phyloP scores from a whole-genome alignment of 2,113 vertebrate species.

The Nanorana parkeri region DNA sequence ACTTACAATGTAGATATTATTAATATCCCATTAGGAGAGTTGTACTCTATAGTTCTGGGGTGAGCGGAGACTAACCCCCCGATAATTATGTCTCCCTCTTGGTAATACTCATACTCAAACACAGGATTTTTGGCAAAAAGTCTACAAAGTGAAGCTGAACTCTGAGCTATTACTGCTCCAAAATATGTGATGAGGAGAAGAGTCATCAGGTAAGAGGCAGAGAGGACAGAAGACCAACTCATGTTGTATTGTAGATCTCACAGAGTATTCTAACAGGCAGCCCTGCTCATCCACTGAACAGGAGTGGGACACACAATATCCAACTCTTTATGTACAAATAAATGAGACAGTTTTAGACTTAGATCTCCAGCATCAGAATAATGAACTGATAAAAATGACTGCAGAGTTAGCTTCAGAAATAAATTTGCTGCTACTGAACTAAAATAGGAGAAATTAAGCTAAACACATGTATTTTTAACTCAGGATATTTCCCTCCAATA shows the following conservation, averaged over 20 bases:
- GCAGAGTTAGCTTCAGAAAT: too few species aligned
- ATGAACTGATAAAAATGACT: too few species aligned
- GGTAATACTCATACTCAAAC: constrained; percentile 1
- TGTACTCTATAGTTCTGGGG: neutral
- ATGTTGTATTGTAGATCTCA: neutral
- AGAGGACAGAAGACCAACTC: neutral
- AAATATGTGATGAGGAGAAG: neutral
- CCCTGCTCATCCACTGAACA: neutral
- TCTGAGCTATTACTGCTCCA: neutral
- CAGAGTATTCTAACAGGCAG: neutral
- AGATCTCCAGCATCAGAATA: too few species aligned
- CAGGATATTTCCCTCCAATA: too few species aligned
- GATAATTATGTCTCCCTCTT: constrained; percentile 16
- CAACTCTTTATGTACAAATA: too few species aligned
- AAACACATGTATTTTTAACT: too few species aligned
- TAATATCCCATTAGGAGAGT: too few species aligned
- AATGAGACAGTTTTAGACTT: too few species aligned
- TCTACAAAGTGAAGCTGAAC: neutral
- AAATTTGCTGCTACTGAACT: too few species aligned
- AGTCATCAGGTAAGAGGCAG: neutral
- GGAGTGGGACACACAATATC: neutral
- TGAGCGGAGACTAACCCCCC: neutral
- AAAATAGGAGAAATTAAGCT: too few species aligned
- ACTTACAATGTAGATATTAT: neutral
- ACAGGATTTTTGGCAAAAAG: neutral